A percentile compares a stretch with the other conserved stretches of the same genome.
Conservation (phyloP, 2,797 vertebrate genomes). For the Tenualosa ilisha region DNA sequence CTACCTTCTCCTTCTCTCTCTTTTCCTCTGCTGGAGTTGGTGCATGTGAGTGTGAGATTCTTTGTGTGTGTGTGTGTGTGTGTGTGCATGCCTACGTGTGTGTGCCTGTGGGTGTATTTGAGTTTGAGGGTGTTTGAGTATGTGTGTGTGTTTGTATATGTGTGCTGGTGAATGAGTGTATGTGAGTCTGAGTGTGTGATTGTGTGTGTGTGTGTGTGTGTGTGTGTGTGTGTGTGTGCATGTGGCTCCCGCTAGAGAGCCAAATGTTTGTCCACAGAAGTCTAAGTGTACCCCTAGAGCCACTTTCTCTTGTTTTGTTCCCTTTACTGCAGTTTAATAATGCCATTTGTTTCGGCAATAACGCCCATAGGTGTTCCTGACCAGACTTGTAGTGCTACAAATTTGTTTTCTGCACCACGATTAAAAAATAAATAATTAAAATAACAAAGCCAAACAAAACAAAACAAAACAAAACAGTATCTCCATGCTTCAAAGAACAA, state of each 20-base stretch:
- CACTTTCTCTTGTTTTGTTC: background rate
- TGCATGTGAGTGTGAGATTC: background rate
- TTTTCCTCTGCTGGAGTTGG: too few species aligned
- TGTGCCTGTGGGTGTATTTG: background rate
- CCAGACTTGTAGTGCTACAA: background rate
- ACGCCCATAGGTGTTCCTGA: background rate
- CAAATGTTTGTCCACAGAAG: background rate
- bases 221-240: background rate
- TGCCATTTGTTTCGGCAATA: slow-evolving; percentile 7
- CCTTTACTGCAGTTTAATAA: background rate
- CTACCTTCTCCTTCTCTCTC: too few species aligned
- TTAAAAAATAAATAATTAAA: background rate
- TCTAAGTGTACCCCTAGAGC: background rate
- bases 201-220: background rate
- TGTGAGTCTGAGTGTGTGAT: background rate
- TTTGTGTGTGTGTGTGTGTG: background rate
- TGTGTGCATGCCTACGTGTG: background rate
- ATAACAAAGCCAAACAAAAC: background rate
- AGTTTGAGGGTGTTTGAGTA: background rate
- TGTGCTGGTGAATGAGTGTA: background rate
- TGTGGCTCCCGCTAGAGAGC: too few species aligned
- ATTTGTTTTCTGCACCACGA: background rate
- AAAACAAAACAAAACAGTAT: background rate
- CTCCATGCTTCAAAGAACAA: slow-evolving; percentile 5
- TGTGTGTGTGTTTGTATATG: background rate